Evolutionary conservation across 2,797 vertebrate species (phyloP).

Genomic region (Hapalemur alaotrensis): DNA sequence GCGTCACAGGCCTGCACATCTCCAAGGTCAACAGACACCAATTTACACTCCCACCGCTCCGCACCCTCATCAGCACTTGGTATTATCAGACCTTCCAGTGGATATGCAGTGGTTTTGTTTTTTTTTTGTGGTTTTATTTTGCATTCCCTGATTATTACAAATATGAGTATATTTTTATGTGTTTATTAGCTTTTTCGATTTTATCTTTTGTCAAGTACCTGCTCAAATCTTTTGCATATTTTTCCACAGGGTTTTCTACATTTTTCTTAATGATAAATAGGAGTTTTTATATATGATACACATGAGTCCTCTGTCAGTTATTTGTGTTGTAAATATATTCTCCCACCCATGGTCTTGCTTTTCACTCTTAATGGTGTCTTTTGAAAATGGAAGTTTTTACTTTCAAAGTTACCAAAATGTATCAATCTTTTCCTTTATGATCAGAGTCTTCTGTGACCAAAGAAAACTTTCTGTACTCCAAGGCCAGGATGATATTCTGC

Average conservation of each 20-base stretch:
- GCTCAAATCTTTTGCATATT: not conserved
- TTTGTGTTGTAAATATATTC: not conserved
- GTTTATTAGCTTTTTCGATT: not conserved
- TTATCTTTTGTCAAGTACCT: not conserved
- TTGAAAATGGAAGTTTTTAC: not conserved
- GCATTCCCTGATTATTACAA: not conserved
- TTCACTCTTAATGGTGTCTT: not conserved
- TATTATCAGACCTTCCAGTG: not conserved
- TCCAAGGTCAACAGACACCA: not conserved
- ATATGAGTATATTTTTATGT: not conserved
- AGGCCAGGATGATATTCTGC: not conserved
- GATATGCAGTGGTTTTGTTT: not conserved
- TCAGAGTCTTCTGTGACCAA: not conserved
- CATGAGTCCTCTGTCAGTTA: not conserved
- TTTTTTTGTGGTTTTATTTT: not conserved
- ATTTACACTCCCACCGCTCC: not conserved
- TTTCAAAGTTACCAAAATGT: not conserved
- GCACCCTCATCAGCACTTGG: not conserved
- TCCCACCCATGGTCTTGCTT: not conserved
- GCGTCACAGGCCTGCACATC: not conserved
- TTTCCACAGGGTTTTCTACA: not conserved
- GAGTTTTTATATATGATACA: not conserved
- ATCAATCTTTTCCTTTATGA: not conserved
- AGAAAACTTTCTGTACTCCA: not conserved
- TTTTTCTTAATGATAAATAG: conserved; percentile 4